phyloP scores from a whole-genome alignment of 2,888 invertebrate genomes.

The Watsonalla cultraria region DNA sequence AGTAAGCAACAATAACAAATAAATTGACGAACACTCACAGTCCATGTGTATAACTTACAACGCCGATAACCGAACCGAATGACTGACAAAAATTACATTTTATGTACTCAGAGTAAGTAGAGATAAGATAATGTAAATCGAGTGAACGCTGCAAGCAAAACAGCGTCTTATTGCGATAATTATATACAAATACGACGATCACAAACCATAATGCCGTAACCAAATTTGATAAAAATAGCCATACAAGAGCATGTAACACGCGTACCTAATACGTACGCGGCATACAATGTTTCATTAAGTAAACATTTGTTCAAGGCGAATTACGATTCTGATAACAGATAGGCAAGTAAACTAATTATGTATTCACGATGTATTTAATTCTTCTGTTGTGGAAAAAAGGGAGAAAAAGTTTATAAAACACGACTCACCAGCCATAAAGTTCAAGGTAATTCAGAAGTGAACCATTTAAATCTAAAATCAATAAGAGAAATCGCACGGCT shows the following conservation, averaged over 20 bases:
- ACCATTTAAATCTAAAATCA: slow-evolving; percentile 63
- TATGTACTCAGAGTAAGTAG: slow-evolving; percentile 32
- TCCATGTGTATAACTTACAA: slow-evolving; percentile 40
- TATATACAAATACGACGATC: slow-evolving; percentile 15
- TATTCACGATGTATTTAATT: slow-evolving; percentile 17
- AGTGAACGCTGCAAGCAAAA: slow-evolving; percentile 23
- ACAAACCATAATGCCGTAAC: slow-evolving; percentile 16
- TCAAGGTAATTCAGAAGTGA: slow-evolving; percentile 51
- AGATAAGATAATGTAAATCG: slow-evolving; percentile 52
- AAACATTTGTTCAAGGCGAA: slow-evolving; percentile 38
- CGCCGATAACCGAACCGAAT: slow-evolving; percentile 35
- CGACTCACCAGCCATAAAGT: slow-evolving; percentile 71
- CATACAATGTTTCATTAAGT: slow-evolving; percentile 21
- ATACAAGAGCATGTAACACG: neutral
- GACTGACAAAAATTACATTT: slow-evolving; percentile 33
- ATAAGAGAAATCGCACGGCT: slow-evolving; percentile 60
- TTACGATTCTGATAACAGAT: slow-evolving; percentile 32
- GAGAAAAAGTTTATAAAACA: slow-evolving; percentile 17
- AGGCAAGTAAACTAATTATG: slow-evolving; percentile 23
- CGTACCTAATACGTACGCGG: slow-evolving; percentile 12
- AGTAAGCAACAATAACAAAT: slow-evolving; percentile 11
- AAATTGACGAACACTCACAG: slow-evolving; percentile 39
- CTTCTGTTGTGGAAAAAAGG: slow-evolving; percentile 1
- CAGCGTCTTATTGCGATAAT: slow-evolving; percentile 22
- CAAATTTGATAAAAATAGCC: slow-evolving; percentile 1